Conservation (phyloP, 2,797 vertebrate genomes). For the Falco rusticolus region DNA sequence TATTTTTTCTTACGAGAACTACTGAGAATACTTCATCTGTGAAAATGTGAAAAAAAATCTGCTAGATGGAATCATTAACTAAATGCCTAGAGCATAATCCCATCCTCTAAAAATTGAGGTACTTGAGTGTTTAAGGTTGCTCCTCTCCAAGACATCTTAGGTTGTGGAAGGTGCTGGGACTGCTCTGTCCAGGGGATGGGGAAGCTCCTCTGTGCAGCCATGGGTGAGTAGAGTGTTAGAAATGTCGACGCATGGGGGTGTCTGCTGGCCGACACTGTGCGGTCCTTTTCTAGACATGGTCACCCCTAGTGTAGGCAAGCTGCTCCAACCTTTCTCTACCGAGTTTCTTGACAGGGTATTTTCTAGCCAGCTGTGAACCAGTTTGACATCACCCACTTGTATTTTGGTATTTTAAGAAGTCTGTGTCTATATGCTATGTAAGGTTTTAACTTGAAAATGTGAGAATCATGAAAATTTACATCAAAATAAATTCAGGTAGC, state of each 20-base stretch:
- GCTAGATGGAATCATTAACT: background rate
- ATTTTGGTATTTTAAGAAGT: background rate
- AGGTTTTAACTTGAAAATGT: background rate
- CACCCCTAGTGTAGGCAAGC: background rate
- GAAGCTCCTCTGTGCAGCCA: background rate
- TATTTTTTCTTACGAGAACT: constrained; percentile 2
- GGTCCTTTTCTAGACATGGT: background rate
- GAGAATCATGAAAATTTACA: background rate
- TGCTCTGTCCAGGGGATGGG: background rate
- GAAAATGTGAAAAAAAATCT: constrained; percentile 10
- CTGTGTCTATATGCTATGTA: background rate
- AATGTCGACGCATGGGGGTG: background rate
- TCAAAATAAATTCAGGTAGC: background rate
- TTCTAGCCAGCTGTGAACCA: background rate
- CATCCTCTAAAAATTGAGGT: background rate
- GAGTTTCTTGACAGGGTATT: background rate
- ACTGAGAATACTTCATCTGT: background rate
- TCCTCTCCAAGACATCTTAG: background rate
- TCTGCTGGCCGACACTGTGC: background rate
- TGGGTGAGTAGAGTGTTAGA: background rate
- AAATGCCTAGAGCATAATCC: background rate
- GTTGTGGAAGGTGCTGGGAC: background rate
- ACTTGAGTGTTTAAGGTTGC: background rate
- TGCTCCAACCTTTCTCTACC: background rate
- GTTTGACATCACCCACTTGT: background rate